Base-by-base conservation (phyloP, 1,140 invertebrate species). In the Oreohelix idahoensis region DNA sequence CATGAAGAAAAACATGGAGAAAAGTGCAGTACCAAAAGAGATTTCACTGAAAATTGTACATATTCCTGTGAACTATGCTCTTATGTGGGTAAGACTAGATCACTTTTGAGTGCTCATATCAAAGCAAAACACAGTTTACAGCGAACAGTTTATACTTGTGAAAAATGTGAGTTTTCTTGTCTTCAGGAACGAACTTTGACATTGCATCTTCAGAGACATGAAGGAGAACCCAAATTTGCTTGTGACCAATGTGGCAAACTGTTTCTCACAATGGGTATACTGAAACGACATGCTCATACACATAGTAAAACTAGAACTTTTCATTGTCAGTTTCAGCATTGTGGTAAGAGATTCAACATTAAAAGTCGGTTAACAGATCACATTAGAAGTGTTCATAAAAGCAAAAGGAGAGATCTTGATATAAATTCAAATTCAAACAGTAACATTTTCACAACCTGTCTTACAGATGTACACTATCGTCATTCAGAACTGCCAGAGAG, bases 211-310 rank as follows among this genome's bases (percentile, higher is more conserved):
- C 63, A 36, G 29, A 80, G 42, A 36, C 78, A 80, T 70, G 53
- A 23, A 29, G 78, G 39, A 42, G 58, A 80, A 15, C 35, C 58
- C 8, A 80, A 80, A 58, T 80, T 80, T 80, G 78, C 78, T 23
- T 80, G 78, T 80, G 78, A 80, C 29, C 78, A 80, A 38, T 80
- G 78, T 45, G 78, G 78, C 32, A 80, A 80, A 32, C 38, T 80
- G 0, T 80, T 80, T 70, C 53, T 69, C 20, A 35, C 78, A 23
- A 80, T 80, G 78, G 26, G 78, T n/a, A 70, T 80, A 39, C 35
- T 80, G 35, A 80, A 80, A 70, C 15, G 78, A 29, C 78, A 80
- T 45, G 78, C 63, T 32, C 42, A 39, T 49, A 80, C 78, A 32
- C 78, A 80, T 39, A 80, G 39, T 23, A 80, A 80, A 70, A 39